Conservation (phyloP, 2,113 vertebrate species). For the Strigops habroptila region DNA sequence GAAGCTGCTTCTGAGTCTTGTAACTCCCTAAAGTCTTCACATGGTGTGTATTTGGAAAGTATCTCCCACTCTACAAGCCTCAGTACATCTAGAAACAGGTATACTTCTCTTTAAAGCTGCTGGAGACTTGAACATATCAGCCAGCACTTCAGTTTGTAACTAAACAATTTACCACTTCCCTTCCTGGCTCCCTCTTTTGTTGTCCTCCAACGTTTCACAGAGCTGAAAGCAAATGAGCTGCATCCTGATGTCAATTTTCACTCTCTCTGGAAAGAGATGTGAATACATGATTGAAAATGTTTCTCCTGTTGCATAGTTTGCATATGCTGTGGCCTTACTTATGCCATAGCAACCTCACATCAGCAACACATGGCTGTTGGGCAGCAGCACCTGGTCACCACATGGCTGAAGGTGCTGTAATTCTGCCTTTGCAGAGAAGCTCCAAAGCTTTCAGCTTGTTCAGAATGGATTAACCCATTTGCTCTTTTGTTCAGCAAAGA, state of each 20-base stretch:
- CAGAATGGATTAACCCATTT: not conserved
- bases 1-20: not conserved
- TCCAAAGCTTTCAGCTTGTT: not conserved
- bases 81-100: not conserved
- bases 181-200: not conserved
- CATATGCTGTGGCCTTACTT: not conserved
- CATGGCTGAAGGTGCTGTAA: not conserved
- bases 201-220: not conserved
- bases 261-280: not conserved
- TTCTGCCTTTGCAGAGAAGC: not conserved
- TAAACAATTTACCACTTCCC: not conserved
- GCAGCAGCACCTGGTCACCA: no score
- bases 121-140: not conserved
- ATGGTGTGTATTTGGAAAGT: not conserved
- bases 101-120: not conserved
- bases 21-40: not conserved
- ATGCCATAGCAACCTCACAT: not conserved
- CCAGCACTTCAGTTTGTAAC: not conserved
- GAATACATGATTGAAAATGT: rapidly evolving
- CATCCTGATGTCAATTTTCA: not conserved
- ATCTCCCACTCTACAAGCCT: not conserved
- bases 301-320: not conserved
- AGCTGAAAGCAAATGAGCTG: not conserved
- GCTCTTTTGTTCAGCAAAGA: not conserved
- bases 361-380: not conserved